Percentiles rank a stretch among this genome's conserved stretches.
Conservation (phyloP, 37 sponge, comb jelly and placozoan genomes). For the Eunapius fragilis region DNA sequence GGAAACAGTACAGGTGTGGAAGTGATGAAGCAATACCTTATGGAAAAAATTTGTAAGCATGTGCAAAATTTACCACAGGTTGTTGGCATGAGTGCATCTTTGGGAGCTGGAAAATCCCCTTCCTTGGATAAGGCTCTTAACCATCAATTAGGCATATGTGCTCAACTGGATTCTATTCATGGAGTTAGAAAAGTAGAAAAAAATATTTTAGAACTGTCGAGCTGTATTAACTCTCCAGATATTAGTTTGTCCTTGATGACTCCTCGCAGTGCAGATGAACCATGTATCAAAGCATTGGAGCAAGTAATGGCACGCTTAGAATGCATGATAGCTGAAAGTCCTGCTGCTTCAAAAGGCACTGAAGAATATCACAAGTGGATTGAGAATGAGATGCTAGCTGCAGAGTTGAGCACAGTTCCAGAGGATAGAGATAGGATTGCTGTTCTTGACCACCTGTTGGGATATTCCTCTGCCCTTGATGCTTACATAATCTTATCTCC, state of each 20-base stretch:
- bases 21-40: slow-evolving; percentile 62
- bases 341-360: background rate
- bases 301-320: slow-evolving; percentile 28
- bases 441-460: slow-evolving; percentile 1
- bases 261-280: slow-evolving; percentile 20
- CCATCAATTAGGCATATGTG: slow-evolving; percentile 59
- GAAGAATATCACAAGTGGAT: slow-evolving; percentile 36
- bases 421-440: slow-evolving; percentile 22
- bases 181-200: slow-evolving; percentile 52
- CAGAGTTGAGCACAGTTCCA: background rate
- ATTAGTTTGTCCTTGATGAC: slow-evolving; percentile 3
- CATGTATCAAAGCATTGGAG: background rate
- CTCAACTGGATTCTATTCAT: slow-evolving; percentile 60
- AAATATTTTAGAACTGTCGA: slow-evolving; percentile 21
- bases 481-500: slow-evolving; percentile 23
- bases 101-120: slow-evolving; percentile 57
- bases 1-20: slow-evolving; percentile 56
- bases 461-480: slow-evolving; percentile 7
- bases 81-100: slow-evolving; percentile 76
- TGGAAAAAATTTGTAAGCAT: slow-evolving; percentile 28
- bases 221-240: background rate
- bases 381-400: slow-evolving; percentile 3
- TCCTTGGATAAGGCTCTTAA: slow-evolving; percentile 26
- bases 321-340: background rate
- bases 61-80: slow-evolving; percentile 52